Evolutionary conservation across 2,888 invertebrate genomes (phyloP), one percentile per base, ranked within the genome.

Genomic region (Eumacrocentrus americanus): DNA sequence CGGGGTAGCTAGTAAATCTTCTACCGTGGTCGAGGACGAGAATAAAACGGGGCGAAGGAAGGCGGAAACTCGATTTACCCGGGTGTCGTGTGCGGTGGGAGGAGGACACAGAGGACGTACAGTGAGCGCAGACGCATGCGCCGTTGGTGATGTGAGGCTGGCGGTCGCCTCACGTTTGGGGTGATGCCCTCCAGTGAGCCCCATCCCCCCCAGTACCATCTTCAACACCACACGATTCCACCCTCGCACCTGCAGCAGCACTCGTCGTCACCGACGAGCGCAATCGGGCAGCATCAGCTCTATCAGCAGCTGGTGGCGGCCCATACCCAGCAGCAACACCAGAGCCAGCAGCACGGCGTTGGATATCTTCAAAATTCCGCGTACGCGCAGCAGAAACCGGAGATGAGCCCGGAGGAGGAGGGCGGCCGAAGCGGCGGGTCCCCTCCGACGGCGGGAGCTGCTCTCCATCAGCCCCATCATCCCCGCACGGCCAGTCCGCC

Each of bases 381-480:
- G 74, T 78, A 71, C 75, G 68, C 75, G 77, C 74, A 73, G 65
- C 74, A 76, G 64, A 78, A 79, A 71, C 76, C 76, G 70, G 78
- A 79, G 78, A 80, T 80, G 80, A 80, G 80, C 74, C 80, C 80
- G 76, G 80, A 80, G 78, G 80, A 80, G 76, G 80, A 80, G 76
- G 78, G 79, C 72, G 76, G 79, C 76, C 80, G 79, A 71, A 78
- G 79, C 76, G 79, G 79, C 73, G 80, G 80, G 76, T 80, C 80
- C 74, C 80, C 80, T 72, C 77, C 80, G 74, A 76, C 79, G 59
- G 78, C 79, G 29, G 80, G 80, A 72, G 77, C 79, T 72, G 79
- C 76, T 51, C 72, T 80, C 48, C 79, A 80, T 65, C 80, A 79
- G 74, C 76, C 80, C 67, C 78, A 79, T 61, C 79, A 80, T 71